phyloP scores from a whole-genome alignment of 2,113 vertebrate species.

The Trachemys scripta region DNA sequence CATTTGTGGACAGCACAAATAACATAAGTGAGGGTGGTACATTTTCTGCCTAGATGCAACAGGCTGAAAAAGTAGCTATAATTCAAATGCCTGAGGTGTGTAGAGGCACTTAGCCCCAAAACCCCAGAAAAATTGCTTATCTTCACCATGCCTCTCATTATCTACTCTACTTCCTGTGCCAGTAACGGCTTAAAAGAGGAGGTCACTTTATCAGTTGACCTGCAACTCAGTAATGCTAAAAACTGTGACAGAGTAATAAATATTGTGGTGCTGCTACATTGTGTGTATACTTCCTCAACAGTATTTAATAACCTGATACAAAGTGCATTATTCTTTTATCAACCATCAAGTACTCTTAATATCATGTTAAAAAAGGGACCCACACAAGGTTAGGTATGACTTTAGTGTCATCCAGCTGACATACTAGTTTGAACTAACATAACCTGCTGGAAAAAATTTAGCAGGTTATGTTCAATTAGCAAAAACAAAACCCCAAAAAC shows the following conservation, averaged over 20 bases:
- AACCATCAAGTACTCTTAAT: slow-evolving; percentile 80
- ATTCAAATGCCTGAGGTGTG: slow-evolving; percentile 85
- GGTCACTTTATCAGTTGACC: slow-evolving; percentile 78
- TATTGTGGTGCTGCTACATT: slow-evolving; percentile 89
- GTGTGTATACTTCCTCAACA: slow-evolving; percentile 86
- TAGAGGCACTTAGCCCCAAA: slow-evolving; percentile 76
- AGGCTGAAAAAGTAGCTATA: slow-evolving; percentile 82
- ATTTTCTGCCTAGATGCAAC: slow-evolving; percentile 76
- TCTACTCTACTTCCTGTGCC: slow-evolving; percentile 78
- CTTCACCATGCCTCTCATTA: slow-evolving; percentile 67
- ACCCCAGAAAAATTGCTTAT: slow-evolving; percentile 77
- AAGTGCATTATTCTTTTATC: slow-evolving; percentile 87
- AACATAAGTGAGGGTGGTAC: slow-evolving; percentile 81
- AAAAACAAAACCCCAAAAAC: slow-evolving; percentile 48
- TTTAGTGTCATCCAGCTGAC: slow-evolving; percentile 73
- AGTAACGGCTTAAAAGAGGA: slow-evolving; percentile 75
- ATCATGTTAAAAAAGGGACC: slow-evolving; percentile 77
- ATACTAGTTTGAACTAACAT: slow-evolving; percentile 50
- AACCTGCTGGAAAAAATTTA: slow-evolving; percentile 67
- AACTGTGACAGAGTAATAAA: slow-evolving; percentile 89
- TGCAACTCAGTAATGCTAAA: slow-evolving; percentile 84
- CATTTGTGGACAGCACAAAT: slow-evolving; percentile 85
- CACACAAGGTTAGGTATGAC: slow-evolving; percentile 69
- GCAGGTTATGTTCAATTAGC: slow-evolving; percentile 73
- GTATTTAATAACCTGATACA: slow-evolving; percentile 88